Base-by-base conservation (phyloP, 2,888 invertebrate species). In the Philereme vetulata region DNA sequence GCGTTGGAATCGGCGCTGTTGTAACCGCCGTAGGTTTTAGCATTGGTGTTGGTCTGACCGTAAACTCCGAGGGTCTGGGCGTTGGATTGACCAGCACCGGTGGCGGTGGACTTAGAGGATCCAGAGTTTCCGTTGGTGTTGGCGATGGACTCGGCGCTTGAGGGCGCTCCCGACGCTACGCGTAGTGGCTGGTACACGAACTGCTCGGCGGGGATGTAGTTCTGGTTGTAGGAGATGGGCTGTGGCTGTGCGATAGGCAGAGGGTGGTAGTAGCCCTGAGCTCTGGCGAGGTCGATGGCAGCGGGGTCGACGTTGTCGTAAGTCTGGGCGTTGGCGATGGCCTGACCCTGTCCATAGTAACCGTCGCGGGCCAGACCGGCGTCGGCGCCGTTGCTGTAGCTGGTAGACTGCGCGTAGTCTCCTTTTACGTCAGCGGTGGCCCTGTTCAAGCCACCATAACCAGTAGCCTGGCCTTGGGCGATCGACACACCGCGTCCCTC, bases 171-270 rank as follows among this genome's bases (percentile, higher is more conserved):
- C 54, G 62, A 72, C 8, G 75, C 68, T 43, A 74, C 77, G 53
- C 74, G 67, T 10, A 84, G 85, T 0, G 70, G 70, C 58, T 78
- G 65, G 52, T 72, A 69, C 38, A 51, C 45, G 1, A 66, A 50
- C 63, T 71, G 61, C 60, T 72, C 62, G 38, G 65, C 62, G 11
- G 74, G 76, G 6, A 54, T 65, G 7, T 84, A 84, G 75, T 85
- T 85, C 65, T 90, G 88, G 61, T 86, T 77, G 71, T 90, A 90
- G 5, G 89, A 77, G 62, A 88, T 73, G 52, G 90, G 74, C 8
- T 82, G 75, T n/a, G 82, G 79, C 0, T 84, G 86, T 0, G 89
- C 86, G 7, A 78, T 81, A 0, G 86, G 87, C 10, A 87, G 69
- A 1, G 82, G 71, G 4, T 82, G 71, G 70, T 84, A 86, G 76